These are phyloP conservation scores for Agrotis clavis DNA, from an alignment of 2,888 invertebrate genomes.

Conservation along the genomic window DNA sequence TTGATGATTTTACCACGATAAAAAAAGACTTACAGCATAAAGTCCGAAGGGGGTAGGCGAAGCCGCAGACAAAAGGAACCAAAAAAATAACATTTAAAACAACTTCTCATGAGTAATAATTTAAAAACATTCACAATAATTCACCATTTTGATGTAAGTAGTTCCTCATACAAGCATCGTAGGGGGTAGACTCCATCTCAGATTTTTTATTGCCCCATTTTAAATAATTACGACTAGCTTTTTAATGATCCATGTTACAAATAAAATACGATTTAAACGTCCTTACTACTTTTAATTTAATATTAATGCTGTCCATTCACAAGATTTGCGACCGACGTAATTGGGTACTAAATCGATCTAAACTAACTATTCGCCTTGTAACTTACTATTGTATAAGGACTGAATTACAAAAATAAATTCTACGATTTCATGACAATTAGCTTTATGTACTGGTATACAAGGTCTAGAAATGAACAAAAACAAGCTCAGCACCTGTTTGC, in stretches of 20 bases:
- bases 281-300: slow-evolving; percentile 13
- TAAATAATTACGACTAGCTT: slow-evolving; percentile 4
- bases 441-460: neutral
- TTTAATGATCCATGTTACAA: slow-evolving; percentile 12
- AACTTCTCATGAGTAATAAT: neutral
- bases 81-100: too few relatives aligned
- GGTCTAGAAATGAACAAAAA: slow-evolving; percentile 1
- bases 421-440: neutral
- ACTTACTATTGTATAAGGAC: too few relatives aligned
- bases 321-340: slow-evolving; percentile 57
- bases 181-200: neutral
- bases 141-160: neutral
- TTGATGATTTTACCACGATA: too few relatives aligned
- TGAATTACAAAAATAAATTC: slow-evolving; percentile 49
- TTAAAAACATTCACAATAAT: neutral
- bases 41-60: too few relatives aligned
- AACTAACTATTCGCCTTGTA: slow-evolving; percentile 12
- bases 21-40: too few relatives aligned
- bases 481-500: neutral
- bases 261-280: slow-evolving; percentile 31
- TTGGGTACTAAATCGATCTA: slow-evolving; percentile 71
- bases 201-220: slow-evolving; percentile 1
- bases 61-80: too few relatives aligned
- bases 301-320: slow-evolving; percentile 44
- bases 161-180: neutral